Conservation (phyloP, 2,797 vertebrate species). For the Enteromius fasciolatus region DNA sequence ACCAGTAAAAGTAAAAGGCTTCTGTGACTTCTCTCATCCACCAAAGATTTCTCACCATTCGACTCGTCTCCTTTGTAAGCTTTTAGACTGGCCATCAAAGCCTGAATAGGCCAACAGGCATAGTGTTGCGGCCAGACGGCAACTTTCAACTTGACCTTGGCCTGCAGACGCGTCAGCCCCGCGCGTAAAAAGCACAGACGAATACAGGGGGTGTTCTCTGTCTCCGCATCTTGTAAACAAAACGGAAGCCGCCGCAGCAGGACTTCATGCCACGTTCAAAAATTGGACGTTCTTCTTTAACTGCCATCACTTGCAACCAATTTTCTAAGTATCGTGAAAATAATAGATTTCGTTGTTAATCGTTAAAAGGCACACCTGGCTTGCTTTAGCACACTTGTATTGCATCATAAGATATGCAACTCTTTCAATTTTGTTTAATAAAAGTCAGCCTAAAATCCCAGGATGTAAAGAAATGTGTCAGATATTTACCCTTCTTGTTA, state of each 20-base stretch:
- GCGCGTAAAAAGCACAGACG: conserved; percentile 76
- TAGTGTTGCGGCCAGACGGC: conserved; percentile 82
- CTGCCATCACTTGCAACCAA: neutral
- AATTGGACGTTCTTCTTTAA: conserved; percentile 3
- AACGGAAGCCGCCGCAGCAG: conserved; percentile 55
- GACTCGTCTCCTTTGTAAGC: conserved; percentile 75
- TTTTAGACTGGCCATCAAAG: conserved; percentile 77
- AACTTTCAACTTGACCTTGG: conserved; percentile 99
- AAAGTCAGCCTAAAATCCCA: neutral
- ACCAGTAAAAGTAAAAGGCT: conserved; percentile 77
- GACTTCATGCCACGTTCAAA: conserved; percentile 16
- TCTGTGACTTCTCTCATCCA: conserved; percentile 74
- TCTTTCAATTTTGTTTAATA: neutral
- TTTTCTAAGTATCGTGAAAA: conserved; percentile 13
- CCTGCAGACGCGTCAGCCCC: conserved; percentile 85
- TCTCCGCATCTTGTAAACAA: conserved; percentile 69
- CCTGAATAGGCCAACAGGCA: conserved; percentile 80
- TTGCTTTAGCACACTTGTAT: conserved; percentile 2
- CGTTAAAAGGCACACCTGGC: conserved; percentile 15
- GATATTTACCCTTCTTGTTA: neutral
- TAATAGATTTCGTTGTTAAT: neutral
- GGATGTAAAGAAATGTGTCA: neutral
- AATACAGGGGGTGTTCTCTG: conserved; percentile 66
- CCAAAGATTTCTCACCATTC: conserved; percentile 76
- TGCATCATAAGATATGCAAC: neutral